Conservation (phyloP, 2,888 invertebrate species). For the Lampropteryx suffumata region DNA sequence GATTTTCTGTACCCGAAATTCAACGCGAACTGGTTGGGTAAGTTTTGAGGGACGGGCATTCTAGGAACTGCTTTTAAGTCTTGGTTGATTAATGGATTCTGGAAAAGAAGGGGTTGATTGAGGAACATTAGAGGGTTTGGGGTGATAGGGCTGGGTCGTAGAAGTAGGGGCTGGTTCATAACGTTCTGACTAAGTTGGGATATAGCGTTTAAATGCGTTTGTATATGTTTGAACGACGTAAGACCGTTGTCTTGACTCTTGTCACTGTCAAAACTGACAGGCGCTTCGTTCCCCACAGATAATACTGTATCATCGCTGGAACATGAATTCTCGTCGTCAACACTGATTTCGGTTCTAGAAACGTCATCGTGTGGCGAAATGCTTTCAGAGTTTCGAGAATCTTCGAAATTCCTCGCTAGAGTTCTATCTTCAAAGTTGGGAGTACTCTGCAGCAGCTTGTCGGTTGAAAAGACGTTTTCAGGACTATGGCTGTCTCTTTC, state of each 20-base stretch:
- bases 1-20: conserved; percentile 60
- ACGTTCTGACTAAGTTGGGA: conserved; percentile 84
- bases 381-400: conserved; percentile 56
- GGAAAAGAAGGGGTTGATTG: conserved; percentile 73
- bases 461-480: conserved; percentile 77
- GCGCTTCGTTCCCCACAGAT: conserved; percentile 91
- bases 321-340: conserved; percentile 84
- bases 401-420: conserved; percentile 22
- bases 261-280: conserved; percentile 64
- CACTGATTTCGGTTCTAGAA: conserved; percentile 70
- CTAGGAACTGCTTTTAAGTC: conserved; percentile 63
- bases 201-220: conserved; percentile 86
- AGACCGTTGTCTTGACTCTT: conserved; percentile 53
- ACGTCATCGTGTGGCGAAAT: conserved; percentile 66
- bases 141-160: conserved; percentile 74
- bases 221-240: conserved; percentile 86
- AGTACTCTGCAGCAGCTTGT: conserved; percentile 72
- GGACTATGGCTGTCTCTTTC: conserved; percentile 74
- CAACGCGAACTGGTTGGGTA: conserved; percentile 60
- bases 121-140: conserved; percentile 78
- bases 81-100: conserved; percentile 67
- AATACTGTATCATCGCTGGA: conserved; percentile 91
- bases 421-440: conserved; percentile 62
- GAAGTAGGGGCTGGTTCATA: conserved; percentile 67
- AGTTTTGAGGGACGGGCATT: conserved; percentile 59